Base-by-base conservation (phyloP, 2,113 vertebrate species). In the Fulmarus glacialis region DNA sequence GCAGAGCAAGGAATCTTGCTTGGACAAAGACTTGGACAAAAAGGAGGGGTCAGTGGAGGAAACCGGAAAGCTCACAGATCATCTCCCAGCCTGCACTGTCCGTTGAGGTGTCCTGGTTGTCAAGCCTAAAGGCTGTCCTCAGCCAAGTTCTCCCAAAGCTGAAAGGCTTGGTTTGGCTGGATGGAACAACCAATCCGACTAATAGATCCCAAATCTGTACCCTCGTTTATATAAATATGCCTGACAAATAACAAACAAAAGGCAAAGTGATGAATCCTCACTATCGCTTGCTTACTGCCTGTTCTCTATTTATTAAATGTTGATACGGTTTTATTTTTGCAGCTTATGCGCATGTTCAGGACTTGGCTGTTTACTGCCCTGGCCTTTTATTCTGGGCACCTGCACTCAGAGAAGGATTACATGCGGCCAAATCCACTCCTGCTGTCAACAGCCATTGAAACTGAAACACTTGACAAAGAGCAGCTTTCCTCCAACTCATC, bases 281-380 rank as follows among this genome's bases (percentile, higher is more conserved):
- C 89, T 24, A 0, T 6, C 40, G 73, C 85, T 93, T 77, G 87
- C 92, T 96, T 89, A 47, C 77, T 77, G 84, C 87, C 92, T 43
- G 14, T 22, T 80, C 60, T 95, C 87, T 97, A 92, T 97, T 97
- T 95, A 96, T 97, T 91, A 84, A 89, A 58, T 23, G 23, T 64
- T 7, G 5, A 64, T 11, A 22, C 26, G 58, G 73, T 32, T 93
- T 50, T 48, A 6, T 48, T 84, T 91, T 58, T 90, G 73, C 93
- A 82, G 91, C 45, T 89, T 22, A 12, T 8, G 55, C 77, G 56
- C 75, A 24, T 4, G 6, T 27, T 55, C 67, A 62, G 6, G 55
- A 23, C n/a, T 38, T 2, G 9, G 47, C 72, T 87, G 63, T 24
- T 89, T 24, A 13, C 24, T 73, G 75, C 67, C 52, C 55, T 89